Evolutionary conservation across 2,888 invertebrate genomes (phyloP).

Genomic region (Digitonthophagus gazella): DNA sequence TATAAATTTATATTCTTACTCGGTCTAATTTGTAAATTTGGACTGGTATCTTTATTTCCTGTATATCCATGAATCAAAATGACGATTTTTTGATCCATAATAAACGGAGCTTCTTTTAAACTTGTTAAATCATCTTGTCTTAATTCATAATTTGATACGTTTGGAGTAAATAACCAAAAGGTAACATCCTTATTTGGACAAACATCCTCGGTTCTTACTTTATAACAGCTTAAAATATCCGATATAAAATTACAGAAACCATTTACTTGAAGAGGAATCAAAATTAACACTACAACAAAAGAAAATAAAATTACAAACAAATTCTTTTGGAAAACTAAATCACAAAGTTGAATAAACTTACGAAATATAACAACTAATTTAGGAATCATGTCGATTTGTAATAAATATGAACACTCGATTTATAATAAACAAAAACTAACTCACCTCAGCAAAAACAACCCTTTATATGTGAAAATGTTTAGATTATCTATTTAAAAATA

Average conservation of each 20-base stretch:
- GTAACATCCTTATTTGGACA: conserved; percentile 63
- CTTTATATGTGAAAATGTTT: too few relatives aligned
- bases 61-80: conserved; percentile 19
- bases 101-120: conserved; percentile 53
- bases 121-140: conserved; percentile 46
- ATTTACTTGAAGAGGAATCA: neutral
- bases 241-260: neutral
- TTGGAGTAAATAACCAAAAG: conserved; percentile 65
- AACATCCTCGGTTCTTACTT: conserved; percentile 22
- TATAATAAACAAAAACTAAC: too few relatives aligned
- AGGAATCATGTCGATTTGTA: too few relatives aligned
- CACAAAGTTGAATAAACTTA: too few relatives aligned
- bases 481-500: too few relatives aligned
- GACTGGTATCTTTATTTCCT: conserved; percentile 8
- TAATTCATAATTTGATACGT: conserved; percentile 52
- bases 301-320: too few relatives aligned
- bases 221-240: conserved; percentile 1
- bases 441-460: too few relatives aligned
- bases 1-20: neutral
- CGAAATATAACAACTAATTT: too few relatives aligned
- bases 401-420: too few relatives aligned
- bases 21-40: conserved; percentile 15
- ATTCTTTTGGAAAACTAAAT: too few relatives aligned
- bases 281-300: too few relatives aligned
- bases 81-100: conserved; percentile 50